A percentile compares a stretch with the other conserved stretches of the same genome.
Conservation (phyloP, 2,797 vertebrate species). For the Todus mexicanus region DNA sequence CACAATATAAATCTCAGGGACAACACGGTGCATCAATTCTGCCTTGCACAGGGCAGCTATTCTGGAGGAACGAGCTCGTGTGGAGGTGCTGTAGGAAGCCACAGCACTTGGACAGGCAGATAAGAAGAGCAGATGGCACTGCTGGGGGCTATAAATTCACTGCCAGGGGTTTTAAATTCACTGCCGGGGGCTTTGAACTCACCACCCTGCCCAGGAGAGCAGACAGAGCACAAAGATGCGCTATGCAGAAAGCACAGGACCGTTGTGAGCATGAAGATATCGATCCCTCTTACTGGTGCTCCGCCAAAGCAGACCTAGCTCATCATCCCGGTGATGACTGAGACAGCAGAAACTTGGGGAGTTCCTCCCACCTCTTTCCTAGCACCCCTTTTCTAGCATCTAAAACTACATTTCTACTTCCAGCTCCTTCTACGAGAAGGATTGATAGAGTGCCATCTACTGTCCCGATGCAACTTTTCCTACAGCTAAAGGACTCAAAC, state of each 20-base stretch:
- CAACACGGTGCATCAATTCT: background rate
- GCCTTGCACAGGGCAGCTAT: background rate
- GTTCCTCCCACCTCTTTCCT: background rate
- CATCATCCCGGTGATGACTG: background rate
- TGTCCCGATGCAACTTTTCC: background rate
- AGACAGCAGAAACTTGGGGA: background rate
- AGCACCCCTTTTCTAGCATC: background rate
- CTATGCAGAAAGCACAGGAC: no score
- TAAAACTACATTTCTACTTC: fast-evolving
- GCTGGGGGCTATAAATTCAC: no score
- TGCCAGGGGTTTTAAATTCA: no score
- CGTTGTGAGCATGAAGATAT: background rate
- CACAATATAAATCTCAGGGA: background rate
- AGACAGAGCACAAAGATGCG: background rate
- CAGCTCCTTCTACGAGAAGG: background rate
- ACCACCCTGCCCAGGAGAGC: background rate
- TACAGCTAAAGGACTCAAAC: background rate
- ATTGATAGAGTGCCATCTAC: slow-evolving; percentile 25
- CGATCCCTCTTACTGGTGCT: background rate
- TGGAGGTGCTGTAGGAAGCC: background rate
- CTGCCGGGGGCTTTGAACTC: background rate
- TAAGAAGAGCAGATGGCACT: background rate
- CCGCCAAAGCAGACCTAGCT: background rate
- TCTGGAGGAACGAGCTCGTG: fast-evolving
- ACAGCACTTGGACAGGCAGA: no score